Conservation (phyloP, 2,113 vertebrate species). For the Diphyllodes magnificus region DNA sequence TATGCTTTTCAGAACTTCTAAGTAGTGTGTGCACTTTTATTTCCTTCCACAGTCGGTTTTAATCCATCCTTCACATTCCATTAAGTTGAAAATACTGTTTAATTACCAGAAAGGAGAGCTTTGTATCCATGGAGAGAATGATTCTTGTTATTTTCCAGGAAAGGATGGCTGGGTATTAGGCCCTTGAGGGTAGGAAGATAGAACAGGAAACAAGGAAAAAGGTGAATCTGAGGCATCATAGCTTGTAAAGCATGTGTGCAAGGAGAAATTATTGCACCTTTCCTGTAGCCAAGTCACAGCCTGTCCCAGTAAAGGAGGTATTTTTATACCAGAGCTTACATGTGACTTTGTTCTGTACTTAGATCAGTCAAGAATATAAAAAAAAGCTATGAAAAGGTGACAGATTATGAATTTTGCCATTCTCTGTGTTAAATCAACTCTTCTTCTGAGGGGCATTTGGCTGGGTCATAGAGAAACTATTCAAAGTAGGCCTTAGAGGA, state of each 20-base stretch:
- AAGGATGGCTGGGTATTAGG: neutral
- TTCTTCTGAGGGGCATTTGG: neutral
- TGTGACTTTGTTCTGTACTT: neutral
- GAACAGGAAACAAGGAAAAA: neutral
- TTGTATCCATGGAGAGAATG: neutral
- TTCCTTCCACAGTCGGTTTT: neutral
- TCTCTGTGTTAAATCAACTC: neutral
- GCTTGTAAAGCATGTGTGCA: neutral
- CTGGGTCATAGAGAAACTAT: neutral
- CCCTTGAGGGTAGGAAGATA: neutral
- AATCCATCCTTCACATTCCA: neutral
- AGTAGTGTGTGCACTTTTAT: neutral
- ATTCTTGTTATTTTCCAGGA: neutral
- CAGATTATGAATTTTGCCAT: neutral
- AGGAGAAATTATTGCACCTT: neutral
- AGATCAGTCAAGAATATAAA: neutral
- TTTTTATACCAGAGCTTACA: neutral
- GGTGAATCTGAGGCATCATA: neutral
- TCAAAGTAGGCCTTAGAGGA: neutral
- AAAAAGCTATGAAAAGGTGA: neutral
- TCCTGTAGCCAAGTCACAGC: neutral
- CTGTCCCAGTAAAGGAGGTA: neutral
- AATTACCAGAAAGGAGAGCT: conserved; percentile 5
- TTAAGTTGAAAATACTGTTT: neutral
- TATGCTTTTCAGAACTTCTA: neutral